Conservation (phyloP, 1,140 invertebrate species). For the Leptinotarsa undecemlineata region DNA sequence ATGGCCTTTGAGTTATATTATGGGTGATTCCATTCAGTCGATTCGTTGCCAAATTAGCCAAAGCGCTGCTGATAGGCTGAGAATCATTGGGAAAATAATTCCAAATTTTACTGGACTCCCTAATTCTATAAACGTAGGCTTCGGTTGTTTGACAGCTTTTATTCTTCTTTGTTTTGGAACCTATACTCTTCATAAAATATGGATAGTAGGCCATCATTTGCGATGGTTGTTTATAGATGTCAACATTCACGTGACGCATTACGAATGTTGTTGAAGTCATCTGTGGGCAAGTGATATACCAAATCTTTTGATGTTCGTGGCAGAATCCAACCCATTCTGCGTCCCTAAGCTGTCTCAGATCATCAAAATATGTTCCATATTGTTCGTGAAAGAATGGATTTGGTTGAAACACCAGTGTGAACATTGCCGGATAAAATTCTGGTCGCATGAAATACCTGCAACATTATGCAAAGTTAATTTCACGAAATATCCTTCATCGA, state of each 20-base stretch:
- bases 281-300: background rate
- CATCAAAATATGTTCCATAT: background rate
- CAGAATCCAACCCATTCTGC: background rate
- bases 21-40: background rate
- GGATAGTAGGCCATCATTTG: background rate
- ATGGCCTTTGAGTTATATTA: background rate
- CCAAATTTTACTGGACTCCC: background rate
- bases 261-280: constrained; percentile 4
- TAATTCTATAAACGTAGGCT: background rate
- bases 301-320: background rate
- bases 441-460: constrained; percentile 3
- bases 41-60: background rate
- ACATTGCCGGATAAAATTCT: constrained; percentile 16
- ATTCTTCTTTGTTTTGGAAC: background rate
- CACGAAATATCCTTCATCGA: no score
- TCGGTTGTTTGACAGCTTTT: background rate
- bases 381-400: constrained; percentile 10
- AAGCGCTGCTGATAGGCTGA: background rate
- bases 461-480: background rate
- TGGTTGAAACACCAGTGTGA: background rate
- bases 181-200: background rate
- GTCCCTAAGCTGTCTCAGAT: background rate
- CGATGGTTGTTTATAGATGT: background rate
- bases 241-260: constrained; percentile 9
- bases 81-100: background rate